Evolutionary conservation across 2,113 vertebrate species (phyloP).

Genomic region (Proteles cristata): DNA sequence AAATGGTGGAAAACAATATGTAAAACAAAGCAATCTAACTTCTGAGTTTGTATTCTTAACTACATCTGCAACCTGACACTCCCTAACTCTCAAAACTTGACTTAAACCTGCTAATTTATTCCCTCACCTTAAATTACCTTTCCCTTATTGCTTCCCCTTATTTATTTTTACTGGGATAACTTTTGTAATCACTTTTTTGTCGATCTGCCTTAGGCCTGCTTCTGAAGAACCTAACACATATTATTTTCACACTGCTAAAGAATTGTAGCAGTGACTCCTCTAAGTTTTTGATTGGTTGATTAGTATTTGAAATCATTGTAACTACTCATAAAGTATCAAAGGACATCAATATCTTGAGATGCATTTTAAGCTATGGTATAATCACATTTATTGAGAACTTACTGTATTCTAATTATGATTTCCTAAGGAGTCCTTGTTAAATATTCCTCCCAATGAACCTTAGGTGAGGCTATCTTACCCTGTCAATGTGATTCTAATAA

Average conservation of each 20-base stretch:
- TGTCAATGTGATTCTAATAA: neutral
- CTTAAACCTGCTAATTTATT: neutral
- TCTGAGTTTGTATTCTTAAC: neutral
- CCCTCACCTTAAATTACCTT: neutral
- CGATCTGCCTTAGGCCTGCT: neutral
- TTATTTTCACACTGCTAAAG: neutral
- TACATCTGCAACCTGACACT: neutral
- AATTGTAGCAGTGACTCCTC: neutral
- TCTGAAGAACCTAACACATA: neutral
- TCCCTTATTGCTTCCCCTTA: neutral
- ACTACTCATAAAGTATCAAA: neutral
- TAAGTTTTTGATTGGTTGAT: neutral
- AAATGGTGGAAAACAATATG: neutral
- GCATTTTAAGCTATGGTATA: neutral
- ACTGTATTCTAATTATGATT: neutral
- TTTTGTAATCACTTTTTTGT: too few relatives aligned
- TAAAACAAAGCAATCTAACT: neutral
- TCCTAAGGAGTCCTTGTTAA: neutral
- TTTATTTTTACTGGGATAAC: neutral
- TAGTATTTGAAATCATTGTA: conserved; percentile 9
- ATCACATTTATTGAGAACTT: neutral
- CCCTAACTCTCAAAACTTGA: neutral
- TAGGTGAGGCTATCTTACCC: neutral
- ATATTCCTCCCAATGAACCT: neutral
- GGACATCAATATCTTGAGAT: neutral